Conservation (phyloP, 2,888 invertebrate genomes). For the Lasioglossum calceatum region DNA sequence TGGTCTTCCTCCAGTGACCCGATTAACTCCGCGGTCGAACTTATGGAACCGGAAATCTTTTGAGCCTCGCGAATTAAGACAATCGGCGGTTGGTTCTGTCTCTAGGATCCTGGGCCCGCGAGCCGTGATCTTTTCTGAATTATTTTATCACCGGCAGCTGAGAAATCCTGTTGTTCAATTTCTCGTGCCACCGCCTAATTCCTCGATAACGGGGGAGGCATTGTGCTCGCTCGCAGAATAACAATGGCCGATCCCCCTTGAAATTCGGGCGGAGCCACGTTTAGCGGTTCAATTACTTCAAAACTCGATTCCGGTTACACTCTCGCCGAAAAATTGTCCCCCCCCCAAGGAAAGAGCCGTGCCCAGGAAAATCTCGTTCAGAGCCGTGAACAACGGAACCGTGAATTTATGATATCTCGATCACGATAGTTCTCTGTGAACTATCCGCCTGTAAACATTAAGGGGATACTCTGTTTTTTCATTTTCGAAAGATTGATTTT, state of each 20-base stretch:
- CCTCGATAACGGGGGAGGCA: slow-evolving; percentile 68
- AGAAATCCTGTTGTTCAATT: slow-evolving; percentile 65
- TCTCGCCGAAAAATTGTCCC: slow-evolving; percentile 58
- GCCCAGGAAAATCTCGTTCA: slow-evolving; percentile 28
- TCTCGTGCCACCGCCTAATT: slow-evolving; percentile 67
- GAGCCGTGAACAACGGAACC: slow-evolving; percentile 24
- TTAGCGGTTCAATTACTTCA: slow-evolving; percentile 68
- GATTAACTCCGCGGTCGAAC: slow-evolving; percentile 21
- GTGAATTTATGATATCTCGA: slow-evolving; percentile 6
- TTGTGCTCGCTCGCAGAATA: slow-evolving; percentile 64
- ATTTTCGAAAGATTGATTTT: neutral
- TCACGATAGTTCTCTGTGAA: neutral
- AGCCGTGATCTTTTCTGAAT: slow-evolving; percentile 46
- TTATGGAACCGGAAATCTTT: slow-evolving; percentile 37
- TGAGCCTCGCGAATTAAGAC: slow-evolving; percentile 34
- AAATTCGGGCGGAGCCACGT: slow-evolving; percentile 56
- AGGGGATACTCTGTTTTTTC: too few relatives aligned
- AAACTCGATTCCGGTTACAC: slow-evolving; percentile 30
- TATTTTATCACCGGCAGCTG: slow-evolving; percentile 59
- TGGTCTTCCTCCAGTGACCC: neutral
- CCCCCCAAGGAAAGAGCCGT: slow-evolving; percentile 44
- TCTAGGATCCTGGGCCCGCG: neutral
- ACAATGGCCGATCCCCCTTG: slow-evolving; percentile 57
- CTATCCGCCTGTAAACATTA: too few relatives aligned
- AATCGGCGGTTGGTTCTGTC: slow-evolving; percentile 45